A percentile compares a stretch with the other conserved stretches of the same genome.
Conservation (phyloP, 2,888 invertebrate species). For the Alcis repandata region DNA sequence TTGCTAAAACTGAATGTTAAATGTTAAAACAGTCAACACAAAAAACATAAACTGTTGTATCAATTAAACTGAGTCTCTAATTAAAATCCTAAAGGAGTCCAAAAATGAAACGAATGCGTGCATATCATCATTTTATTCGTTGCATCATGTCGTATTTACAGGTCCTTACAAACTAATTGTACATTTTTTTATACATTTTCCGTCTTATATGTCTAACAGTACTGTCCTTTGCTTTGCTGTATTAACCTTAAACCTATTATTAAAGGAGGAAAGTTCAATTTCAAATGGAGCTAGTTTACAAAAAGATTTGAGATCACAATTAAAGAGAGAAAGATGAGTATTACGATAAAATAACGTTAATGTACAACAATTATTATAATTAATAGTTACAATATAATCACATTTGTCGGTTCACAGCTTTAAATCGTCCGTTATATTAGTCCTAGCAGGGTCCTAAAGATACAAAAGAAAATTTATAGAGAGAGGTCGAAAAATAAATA, state of each 20-base stretch:
- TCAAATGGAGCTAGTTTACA: conserved; percentile 57
- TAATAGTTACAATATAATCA: conserved; percentile 53
- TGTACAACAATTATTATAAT: conserved; percentile 52
- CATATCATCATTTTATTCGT: conserved; percentile 72
- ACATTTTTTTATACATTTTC: conserved; percentile 68
- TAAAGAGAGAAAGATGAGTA: conserved; percentile 46
- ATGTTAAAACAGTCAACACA: no score
- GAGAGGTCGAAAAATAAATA: conserved; percentile 44
- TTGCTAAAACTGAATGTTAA: no score
- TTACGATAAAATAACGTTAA: conserved; percentile 35
- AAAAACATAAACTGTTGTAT: no score
- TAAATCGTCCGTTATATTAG: conserved; percentile 50
- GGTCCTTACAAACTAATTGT: conserved; percentile 67
- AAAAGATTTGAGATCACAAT: conserved; percentile 64
- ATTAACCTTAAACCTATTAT: conserved; percentile 59
- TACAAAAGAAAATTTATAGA: conserved; percentile 23
- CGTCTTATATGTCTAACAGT: conserved; percentile 66
- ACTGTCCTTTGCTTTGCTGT: conserved; percentile 77
- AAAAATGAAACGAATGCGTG: conserved; percentile 41
- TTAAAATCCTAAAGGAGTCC: no score
- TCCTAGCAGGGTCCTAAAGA: conserved; percentile 24
- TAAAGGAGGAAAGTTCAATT: conserved; percentile 52
- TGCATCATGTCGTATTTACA: conserved; percentile 78
- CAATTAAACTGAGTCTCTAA: no score
- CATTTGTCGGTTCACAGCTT: conserved; percentile 60